Evolutionary conservation across 2,888 invertebrate genomes (phyloP).

Genomic region (Halocaridina rubra): DNA sequence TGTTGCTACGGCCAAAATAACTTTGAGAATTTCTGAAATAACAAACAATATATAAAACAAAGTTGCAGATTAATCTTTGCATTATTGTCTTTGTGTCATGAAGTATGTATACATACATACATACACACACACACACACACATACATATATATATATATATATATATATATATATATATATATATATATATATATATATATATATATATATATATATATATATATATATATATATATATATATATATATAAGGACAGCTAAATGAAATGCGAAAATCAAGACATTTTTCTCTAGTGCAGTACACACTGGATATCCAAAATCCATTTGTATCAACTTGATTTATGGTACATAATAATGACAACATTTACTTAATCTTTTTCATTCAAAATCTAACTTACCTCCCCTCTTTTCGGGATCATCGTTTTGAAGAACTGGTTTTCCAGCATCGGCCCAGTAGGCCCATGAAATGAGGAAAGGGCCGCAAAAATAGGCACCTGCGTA

Average conservation of each 20-base stretch:
- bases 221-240: neutral
- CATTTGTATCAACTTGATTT: no score
- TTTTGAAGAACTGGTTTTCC: conserved; percentile 65
- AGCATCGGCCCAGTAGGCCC: conserved; percentile 64
- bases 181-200: no score
- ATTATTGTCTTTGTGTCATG: no score
- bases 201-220: neutral
- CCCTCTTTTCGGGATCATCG: conserved; percentile 71
- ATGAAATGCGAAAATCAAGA: no score
- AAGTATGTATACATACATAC: no score
- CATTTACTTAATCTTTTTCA: neutral
- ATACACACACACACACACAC: no score
- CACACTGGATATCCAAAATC: no score
- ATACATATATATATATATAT: neutral
- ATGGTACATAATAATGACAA: no score
- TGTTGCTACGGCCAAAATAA: neutral
- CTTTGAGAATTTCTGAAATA: neutral
- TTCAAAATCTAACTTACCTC: conserved; percentile 67
- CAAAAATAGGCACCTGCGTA: conserved; percentile 47
- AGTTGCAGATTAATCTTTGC: no score
- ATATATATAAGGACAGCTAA: neutral
- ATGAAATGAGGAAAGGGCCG: conserved; percentile 62
- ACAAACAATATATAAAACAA: no score
- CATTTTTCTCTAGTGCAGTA: no score
- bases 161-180: neutral